Conservation (phyloP, 1,140 invertebrate genomes). For the Latrodectus geometricus region DNA sequence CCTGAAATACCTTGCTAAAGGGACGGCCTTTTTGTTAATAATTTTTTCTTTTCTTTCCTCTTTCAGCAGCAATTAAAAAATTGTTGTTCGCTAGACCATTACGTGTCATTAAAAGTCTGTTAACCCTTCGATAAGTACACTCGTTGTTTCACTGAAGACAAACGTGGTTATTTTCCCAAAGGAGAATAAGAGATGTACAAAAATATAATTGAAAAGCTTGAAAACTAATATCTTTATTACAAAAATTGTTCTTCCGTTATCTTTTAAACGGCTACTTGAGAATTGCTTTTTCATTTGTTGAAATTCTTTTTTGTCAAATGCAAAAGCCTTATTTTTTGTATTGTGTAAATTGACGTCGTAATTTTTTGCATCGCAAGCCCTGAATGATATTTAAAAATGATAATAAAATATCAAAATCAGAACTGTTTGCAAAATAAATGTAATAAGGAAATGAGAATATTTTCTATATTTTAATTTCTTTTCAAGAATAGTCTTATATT, state of each 20-base stretch:
- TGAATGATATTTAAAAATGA: too few relatives aligned
- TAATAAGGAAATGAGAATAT: too few relatives aligned
- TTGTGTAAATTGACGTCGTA: too few relatives aligned
- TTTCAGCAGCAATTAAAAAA: constrained; percentile 50
- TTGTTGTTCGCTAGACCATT: constrained; percentile 48
- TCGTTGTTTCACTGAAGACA: constrained; percentile 9
- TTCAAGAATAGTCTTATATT: too few relatives aligned
- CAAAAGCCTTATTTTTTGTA: too few relatives aligned
- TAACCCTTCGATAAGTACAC: constrained; percentile 36
- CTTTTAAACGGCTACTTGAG: neutral
- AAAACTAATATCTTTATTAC: neutral
- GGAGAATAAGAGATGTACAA: neutral
- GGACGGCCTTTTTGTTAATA: neutral
- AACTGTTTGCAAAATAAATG: too few relatives aligned
- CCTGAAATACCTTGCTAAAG: neutral
- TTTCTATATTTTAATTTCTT: too few relatives aligned
- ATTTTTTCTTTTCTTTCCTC: neutral
- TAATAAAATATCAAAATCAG: too few relatives aligned
- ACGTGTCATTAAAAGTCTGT: constrained; percentile 50
- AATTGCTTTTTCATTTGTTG: too few relatives aligned
- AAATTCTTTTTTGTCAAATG: too few relatives aligned
- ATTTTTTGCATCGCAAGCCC: too few relatives aligned
- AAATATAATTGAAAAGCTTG: neutral
- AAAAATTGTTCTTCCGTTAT: neutral
- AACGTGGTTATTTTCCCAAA: neutral